Percentiles rank a stretch among this genome's conserved stretches.
Evolutionary conservation across 1,140 invertebrate species (phyloP).

Genomic region (Teleopsis dalmanni): DNA sequence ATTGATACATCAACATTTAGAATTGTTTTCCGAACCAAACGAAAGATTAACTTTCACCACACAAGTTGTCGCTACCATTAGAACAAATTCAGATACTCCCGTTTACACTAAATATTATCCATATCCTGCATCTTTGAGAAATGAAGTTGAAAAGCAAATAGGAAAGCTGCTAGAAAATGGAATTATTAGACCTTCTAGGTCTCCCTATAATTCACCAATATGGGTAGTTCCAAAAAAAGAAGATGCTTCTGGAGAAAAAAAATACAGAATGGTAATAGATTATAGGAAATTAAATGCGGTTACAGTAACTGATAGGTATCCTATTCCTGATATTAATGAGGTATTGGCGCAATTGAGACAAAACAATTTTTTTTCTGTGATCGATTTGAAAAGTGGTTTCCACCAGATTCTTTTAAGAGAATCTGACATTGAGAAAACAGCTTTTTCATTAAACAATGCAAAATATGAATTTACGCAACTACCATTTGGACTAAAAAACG

Average conservation of each 20-base stretch:
- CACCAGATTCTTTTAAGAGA: slow-evolving; percentile 41
- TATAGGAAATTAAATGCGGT: slow-evolving; percentile 32
- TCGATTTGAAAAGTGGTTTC: slow-evolving; percentile 47
- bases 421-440: slow-evolving; percentile 36
- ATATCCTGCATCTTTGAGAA: slow-evolving; percentile 18
- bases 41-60: slow-evolving; percentile 6
- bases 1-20: background rate
- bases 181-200: slow-evolving; percentile 25
- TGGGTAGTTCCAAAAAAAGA: slow-evolving; percentile 13
- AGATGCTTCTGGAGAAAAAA: slow-evolving; percentile 22
- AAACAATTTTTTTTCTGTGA: slow-evolving; percentile 38
- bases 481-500: slow-evolving; percentile 1
- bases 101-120: slow-evolving; percentile 19
- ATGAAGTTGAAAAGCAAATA: slow-evolving; percentile 26
- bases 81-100: slow-evolving; percentile 7
- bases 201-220: slow-evolving; percentile 22
- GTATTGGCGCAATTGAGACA: slow-evolving; percentile 42
- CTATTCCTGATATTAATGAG: slow-evolving; percentile 47
- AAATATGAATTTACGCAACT: slow-evolving; percentile 1
- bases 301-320: slow-evolving; percentile 44
- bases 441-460: slow-evolving; percentile 28
- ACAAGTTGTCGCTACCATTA: slow-evolving; percentile 6
- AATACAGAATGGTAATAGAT: slow-evolving; percentile 35
- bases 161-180: slow-evolving; percentile 24
- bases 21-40: slow-evolving; percentile 7